Conservation (phyloP, 2,113 vertebrate genomes). For the Nicator chloris region DNA sequence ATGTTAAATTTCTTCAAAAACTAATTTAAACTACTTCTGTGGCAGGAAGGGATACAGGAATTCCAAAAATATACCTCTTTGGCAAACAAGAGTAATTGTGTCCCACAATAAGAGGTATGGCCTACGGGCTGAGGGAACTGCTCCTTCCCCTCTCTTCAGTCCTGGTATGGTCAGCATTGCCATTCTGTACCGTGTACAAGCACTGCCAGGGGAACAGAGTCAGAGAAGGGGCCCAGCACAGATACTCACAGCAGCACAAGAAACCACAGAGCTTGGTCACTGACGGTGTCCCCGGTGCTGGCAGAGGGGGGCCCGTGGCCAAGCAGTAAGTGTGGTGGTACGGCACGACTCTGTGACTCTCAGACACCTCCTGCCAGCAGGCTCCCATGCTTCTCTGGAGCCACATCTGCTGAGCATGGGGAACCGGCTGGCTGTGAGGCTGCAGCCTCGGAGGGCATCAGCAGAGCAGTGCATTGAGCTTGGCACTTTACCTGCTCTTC, state of each 20-base stretch:
- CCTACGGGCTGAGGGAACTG: background rate
- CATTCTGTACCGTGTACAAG: too few species aligned
- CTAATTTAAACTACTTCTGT: background rate
- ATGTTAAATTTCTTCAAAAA: background rate
- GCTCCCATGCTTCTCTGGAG: accelerated
- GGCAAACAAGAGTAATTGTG: background rate
- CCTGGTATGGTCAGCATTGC: background rate
- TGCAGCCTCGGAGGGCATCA: accelerated
- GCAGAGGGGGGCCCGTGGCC: background rate
- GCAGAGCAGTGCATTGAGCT: accelerated
- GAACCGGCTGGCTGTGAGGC: accelerated
- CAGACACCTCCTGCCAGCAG: background rate
- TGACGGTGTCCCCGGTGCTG: accelerated
- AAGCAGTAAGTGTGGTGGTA: accelerated
- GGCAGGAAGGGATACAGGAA: background rate
- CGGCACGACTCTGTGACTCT: accelerated
- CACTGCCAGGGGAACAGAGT: accelerated
- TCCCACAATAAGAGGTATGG: background rate
- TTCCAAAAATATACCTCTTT: background rate
- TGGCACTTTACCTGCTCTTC: background rate
- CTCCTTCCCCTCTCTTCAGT: background rate
- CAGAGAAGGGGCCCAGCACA: background rate
- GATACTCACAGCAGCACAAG: accelerated
- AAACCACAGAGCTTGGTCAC: background rate
- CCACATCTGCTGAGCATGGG: accelerated